Conservation (phyloP, 37 sponge, comb jelly and placozoan species). For the Spongilla lacustris region DNA sequence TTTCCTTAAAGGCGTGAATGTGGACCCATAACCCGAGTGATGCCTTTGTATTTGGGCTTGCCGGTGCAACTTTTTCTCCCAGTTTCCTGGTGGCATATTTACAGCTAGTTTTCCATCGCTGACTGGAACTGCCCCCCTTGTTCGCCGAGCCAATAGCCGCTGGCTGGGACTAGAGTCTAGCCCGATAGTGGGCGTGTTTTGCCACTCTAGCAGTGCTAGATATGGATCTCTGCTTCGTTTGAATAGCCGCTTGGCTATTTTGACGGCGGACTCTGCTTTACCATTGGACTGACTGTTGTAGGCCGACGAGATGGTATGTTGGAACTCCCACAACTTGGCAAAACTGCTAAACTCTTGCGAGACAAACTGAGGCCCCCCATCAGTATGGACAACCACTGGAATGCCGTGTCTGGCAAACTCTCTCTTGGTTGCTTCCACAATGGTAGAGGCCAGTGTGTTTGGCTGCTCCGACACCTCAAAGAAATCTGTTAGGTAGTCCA, state of each 20-base stretch:
- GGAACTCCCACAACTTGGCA: constrained; percentile 27
- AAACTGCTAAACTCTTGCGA: constrained; percentile 16
- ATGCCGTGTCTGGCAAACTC: constrained; percentile 40
- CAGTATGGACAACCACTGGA: no score
- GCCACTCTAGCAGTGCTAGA: no score
- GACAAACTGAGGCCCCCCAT: constrained; percentile 21
- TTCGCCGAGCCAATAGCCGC: neutral
- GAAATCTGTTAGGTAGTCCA: constrained; percentile 32
- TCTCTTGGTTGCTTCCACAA: constrained; percentile 25
- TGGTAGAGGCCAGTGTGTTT: constrained; percentile 12
- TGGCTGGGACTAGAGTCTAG: no score
- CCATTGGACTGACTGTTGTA: constrained; percentile 46
- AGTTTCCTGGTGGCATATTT: no score
- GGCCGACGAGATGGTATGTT: constrained; percentile 31
- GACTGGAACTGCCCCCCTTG: neutral
- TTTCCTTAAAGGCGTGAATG: no score
- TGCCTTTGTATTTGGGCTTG: no score
- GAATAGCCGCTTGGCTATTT: constrained; percentile 30
- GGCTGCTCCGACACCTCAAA: constrained; percentile 5
- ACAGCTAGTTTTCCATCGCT: neutral
- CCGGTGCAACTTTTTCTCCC: no score
- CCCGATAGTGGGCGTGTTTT: no score
- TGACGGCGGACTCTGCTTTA: constrained; percentile 30
- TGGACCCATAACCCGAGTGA: no score
- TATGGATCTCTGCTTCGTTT: constrained; percentile 3